Base-by-base conservation (phyloP, 2,888 invertebrate genomes). In the Oscheius sp. region DNA sequence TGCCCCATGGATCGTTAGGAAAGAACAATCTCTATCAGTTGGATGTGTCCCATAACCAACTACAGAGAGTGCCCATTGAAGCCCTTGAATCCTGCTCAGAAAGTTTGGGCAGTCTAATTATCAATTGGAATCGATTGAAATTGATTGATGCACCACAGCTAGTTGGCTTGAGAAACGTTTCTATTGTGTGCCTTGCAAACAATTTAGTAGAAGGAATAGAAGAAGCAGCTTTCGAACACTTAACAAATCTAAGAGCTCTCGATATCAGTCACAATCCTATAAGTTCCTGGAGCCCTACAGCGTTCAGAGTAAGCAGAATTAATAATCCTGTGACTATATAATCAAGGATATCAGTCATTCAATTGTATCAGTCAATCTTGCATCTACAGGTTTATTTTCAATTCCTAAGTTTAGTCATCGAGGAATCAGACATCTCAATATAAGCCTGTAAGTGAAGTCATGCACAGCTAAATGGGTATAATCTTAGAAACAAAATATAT, bases 21-120 rank as follows among this genome's bases (percentile, higher is more conserved):
- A 72, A 71, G 49, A 76, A 83, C 66, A 92, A 92, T 63, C 89
- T 95, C 86, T 90, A 92, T 80, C 90, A 92, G 41, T 88, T 92
- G 61, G 90, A 91, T 80, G 89, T 92, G 76, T 88, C 89, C 68
- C 89, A 90, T 80, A 92, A 92, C 85, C 89, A 90, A 68, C 87
- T 93, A 81, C 88, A 89, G 50, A 90, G 91, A 20, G 87, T 95
- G 83, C 94, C 94, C 0, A 45, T 74, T 14, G 91, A 92, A 50
- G 82, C 82, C 17, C 64, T 85, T 22, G 70, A 71, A 12, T 74
- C 82, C 2, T 74, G 81, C 12, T 68, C 72, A 4, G 38, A 69
- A 12, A 79, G 81, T 12, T 89, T 95, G 78, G 90, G 91, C 80
- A 92, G 92, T 83, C 89, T 95, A 8, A 28, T 28, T 6, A 22